phyloP scores from a whole-genome alignment of 2,888 invertebrate genomes.

The Philhelius pedissequus region DNA sequence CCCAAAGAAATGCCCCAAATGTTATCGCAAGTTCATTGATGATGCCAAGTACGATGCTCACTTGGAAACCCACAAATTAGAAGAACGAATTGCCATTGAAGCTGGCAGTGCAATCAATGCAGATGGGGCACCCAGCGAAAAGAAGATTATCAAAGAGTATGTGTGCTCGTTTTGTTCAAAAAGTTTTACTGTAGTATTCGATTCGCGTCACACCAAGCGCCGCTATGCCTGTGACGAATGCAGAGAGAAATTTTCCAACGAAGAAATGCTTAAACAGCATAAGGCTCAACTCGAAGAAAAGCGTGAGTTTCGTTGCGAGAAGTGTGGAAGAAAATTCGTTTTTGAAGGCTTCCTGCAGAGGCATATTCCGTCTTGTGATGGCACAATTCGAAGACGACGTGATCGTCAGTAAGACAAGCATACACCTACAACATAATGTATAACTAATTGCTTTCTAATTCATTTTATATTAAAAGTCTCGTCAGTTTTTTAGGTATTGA shows the following conservation, averaged over 20 bases:
- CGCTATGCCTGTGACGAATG: conserved; percentile 78
- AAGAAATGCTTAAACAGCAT: conserved; percentile 76
- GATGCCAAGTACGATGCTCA: conserved; percentile 75
- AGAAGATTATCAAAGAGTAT: conserved; percentile 77
- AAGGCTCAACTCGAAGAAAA: conserved; percentile 77
- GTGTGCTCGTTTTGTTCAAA: conserved; percentile 77
- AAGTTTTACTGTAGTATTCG: conserved; percentile 77
- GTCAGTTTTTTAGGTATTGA: conserved; percentile 16
- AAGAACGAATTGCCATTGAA: conserved; percentile 76
- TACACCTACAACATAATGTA: neutral
- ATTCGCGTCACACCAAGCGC: conserved; percentile 77
- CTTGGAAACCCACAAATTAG: conserved; percentile 76
- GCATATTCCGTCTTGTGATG: conserved; percentile 77
- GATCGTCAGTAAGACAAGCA: conserved; percentile 67
- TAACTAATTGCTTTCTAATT: neutral
- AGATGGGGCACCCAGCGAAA: conserved; percentile 73
- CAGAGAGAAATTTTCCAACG: conserved; percentile 78
- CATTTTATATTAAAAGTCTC: conserved; percentile 8
- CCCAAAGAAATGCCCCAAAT: conserved; percentile 76
- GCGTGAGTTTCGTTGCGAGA: conserved; percentile 76
- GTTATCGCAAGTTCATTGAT: conserved; percentile 77
- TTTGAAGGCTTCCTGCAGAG: conserved; percentile 78
- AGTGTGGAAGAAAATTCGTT: conserved; percentile 77
- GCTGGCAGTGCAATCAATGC: conserved; percentile 66
- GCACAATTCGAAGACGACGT: conserved; percentile 77